A percentile compares a stretch with the other conserved stretches of the same genome.
phyloP scores from a whole-genome alignment of 1,140 invertebrate species.

The Holotrichia oblita region DNA sequence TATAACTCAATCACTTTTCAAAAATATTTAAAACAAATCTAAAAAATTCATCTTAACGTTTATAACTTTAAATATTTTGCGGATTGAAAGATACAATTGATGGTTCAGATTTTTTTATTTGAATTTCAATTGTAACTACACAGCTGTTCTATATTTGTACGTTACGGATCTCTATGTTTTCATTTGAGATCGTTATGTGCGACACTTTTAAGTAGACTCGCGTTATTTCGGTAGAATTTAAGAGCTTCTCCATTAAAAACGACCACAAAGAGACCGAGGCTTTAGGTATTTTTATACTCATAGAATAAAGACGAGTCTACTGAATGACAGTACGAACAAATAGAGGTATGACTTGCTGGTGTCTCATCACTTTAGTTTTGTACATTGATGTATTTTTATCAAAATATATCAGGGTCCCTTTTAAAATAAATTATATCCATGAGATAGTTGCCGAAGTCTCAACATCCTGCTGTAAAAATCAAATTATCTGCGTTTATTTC shows the following conservation, averaged over 20 bases:
- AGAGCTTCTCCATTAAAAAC: slow-evolving; percentile 12
- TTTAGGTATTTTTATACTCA: background rate
- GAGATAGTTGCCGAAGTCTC: background rate
- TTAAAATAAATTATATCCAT: background rate
- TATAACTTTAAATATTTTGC: too few relatives aligned
- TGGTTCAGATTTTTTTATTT: too few relatives aligned
- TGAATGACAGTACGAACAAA: background rate
- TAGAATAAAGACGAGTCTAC: background rate
- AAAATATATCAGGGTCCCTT: background rate
- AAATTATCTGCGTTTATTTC: slow-evolving; percentile 8
- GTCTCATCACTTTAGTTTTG: background rate
- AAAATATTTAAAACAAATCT: too few relatives aligned
- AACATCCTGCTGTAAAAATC: slow-evolving; percentile 12
- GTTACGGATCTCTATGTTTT: background rate
- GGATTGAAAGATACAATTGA: too few relatives aligned
- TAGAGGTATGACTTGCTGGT: background rate
- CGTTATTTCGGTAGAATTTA: slow-evolving; percentile 13
- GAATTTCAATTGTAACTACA: background rate
- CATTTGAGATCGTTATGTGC: background rate
- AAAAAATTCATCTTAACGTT: too few relatives aligned
- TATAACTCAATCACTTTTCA: too few relatives aligned
- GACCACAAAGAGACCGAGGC: background rate
- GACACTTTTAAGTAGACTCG: background rate
- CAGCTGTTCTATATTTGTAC: background rate
- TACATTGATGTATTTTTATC: background rate